Evolutionary conservation across 35 echinoderm and acorn worm genomes (phyloP), one percentile per base, ranked within the genome.

Genomic region (Stichopus chloronotus): DNA sequence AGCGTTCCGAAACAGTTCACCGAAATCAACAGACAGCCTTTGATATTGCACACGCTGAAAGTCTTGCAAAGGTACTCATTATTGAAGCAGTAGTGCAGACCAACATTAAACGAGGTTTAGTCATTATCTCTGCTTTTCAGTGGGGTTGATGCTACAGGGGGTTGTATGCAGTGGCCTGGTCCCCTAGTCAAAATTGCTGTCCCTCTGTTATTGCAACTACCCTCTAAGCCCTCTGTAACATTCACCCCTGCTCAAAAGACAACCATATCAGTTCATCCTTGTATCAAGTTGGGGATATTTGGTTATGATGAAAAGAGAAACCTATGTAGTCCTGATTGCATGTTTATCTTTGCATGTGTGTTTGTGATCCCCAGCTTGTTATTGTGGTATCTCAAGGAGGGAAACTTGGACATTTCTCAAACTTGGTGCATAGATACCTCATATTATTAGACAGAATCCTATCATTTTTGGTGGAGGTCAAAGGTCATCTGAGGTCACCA

Each of bases 1-100:
- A 43, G 11, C 6, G 71, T 59, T 69, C 87, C 87, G 14, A 89
- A 89, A n/a, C 87, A 89, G 87, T 89, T 71, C 87, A 71, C 87
- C 5, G 9, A 43, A 13, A 19, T 89, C 52, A 69, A 89, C 52
- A 61, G 87, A 59, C 87, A 89, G 87, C 87, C 87, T 30, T 52
- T 89, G 4, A 89, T 89, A 21, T 53, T 89, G 20, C 71, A 89
- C 57, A 89, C 87, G 43, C 59, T 89, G 10, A 89, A 72, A 30
- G 59, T 43, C 14, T 25, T 89, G 13, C 87, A 89, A 69, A 89
- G 57, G 87, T 89, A 55, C 5, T 56, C 6, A 78, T n/a, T 13
- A 13, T 11, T 11, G 11, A 71, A n/a, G 11, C 65, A 1, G 65
- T 13, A 71, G n/a, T 13, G 11, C 65, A 71, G 2, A 11, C 65